Percentiles rank a stretch among this genome's conserved stretches.
Conservation (phyloP, 2,888 invertebrate genomes). For the Plebejus anna region DNA sequence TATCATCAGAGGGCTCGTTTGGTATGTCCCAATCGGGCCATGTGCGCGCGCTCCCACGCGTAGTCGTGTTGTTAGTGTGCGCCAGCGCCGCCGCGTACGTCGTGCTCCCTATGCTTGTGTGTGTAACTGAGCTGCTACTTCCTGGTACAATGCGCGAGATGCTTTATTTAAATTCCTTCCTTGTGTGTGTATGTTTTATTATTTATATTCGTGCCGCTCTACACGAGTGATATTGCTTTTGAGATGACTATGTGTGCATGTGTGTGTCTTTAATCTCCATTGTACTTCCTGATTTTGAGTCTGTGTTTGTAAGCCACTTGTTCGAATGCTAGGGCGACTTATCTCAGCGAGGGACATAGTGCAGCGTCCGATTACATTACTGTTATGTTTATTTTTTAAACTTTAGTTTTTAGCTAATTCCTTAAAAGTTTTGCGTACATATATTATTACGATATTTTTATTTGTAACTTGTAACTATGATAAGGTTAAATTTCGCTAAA, state of each 20-base stretch:
- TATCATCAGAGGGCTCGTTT: slow-evolving; percentile 74
- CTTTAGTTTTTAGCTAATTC: neutral
- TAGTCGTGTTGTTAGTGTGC: slow-evolving; percentile 71
- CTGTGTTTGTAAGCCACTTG: slow-evolving; percentile 77
- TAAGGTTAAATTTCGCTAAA: neutral
- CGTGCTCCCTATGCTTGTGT: slow-evolving; percentile 59
- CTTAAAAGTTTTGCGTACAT: neutral
- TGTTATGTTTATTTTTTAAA: slow-evolving; percentile 41
- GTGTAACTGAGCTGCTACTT: slow-evolving; percentile 72
- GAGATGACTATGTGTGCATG: slow-evolving; percentile 55
- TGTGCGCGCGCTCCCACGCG: slow-evolving; percentile 79
- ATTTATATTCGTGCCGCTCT: slow-evolving; percentile 69
- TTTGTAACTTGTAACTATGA: slow-evolving; percentile 4
- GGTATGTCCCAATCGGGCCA: slow-evolving; percentile 77
- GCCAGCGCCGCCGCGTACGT: slow-evolving; percentile 67
- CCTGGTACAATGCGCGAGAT: slow-evolving; percentile 76
- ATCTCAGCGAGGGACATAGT: slow-evolving; percentile 76
- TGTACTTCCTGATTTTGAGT: slow-evolving; percentile 74
- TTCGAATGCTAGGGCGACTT: slow-evolving; percentile 78
- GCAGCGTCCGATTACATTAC: slow-evolving; percentile 75
- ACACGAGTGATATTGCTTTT: slow-evolving; percentile 73
- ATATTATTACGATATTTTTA: too few species aligned
- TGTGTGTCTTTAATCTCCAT: slow-evolving; percentile 72
- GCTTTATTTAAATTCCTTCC: slow-evolving; percentile 74
- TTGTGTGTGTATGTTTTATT: slow-evolving; percentile 74